These are phyloP conservation scores for human (Homo sapiens) DNA, from an alignment of 2,113 vertebrate species.

Conservation along the genomic window DNA sequence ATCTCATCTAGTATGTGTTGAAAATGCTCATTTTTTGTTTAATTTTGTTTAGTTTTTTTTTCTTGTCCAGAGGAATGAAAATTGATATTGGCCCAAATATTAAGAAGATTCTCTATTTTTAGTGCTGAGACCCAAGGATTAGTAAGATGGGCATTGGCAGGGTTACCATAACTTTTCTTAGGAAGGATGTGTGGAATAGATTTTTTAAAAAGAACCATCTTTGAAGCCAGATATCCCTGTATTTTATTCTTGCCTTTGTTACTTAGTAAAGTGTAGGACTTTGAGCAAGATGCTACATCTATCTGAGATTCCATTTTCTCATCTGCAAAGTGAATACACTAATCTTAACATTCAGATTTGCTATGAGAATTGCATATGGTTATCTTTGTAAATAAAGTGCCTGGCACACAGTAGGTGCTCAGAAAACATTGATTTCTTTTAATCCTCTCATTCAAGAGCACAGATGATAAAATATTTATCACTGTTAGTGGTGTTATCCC, in stretches of 20 bases:
- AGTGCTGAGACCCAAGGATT: background rate
- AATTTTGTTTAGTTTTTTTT: background rate
- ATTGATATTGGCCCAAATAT: background rate
- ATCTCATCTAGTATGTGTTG: background rate
- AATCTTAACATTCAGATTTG: background rate
- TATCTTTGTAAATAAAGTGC: background rate
- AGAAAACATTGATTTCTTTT: background rate
- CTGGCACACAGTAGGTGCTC: background rate
- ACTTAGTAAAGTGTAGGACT: background rate
- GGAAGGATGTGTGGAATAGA: background rate
- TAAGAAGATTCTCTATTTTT: constrained; percentile 9
- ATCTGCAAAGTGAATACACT: background rate
- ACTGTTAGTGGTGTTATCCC: background rate
- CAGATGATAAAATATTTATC: background rate
- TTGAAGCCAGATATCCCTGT: background rate
- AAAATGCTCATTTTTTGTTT: background rate
- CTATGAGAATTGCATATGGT: background rate
- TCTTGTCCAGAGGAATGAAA: background rate
- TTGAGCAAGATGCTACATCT: background rate
- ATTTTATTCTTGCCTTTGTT: background rate
- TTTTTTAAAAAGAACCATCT: background rate
- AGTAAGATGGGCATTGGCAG: background rate
- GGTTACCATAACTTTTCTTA: background rate
- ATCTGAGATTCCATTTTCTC: background rate
- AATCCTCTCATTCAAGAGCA: background rate